Evolutionary conservation across 2,113 vertebrate species (phyloP).

Genomic region (Forbesichthys papilliferus): DNA sequence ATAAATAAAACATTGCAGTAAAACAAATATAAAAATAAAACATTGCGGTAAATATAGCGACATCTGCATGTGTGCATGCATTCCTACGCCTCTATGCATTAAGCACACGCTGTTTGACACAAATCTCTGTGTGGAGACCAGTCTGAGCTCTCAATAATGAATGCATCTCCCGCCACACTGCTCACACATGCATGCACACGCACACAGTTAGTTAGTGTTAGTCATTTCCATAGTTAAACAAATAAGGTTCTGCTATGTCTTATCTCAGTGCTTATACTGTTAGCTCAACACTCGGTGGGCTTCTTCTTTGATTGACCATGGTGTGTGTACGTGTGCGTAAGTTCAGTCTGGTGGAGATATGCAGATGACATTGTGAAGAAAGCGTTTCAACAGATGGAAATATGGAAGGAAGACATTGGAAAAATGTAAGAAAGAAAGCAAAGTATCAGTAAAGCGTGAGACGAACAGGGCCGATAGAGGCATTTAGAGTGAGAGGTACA

Average conservation of each 20-base stretch:
- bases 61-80: constrained; percentile 11
- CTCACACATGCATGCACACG: constrained; percentile 6
- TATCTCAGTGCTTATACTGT: constrained; percentile 10
- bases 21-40: constrained; percentile 35
- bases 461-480: constrained; percentile 6
- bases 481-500: constrained; percentile 19
- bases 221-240: constrained; percentile 46
- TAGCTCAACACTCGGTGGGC: constrained; percentile 40
- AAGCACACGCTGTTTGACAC: constrained; percentile 5
- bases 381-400: neutral
- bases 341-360: constrained; percentile 6
- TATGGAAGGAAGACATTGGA: neutral
- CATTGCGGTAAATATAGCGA: constrained; percentile 63
- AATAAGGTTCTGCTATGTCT: constrained; percentile 5
- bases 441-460: neutral
- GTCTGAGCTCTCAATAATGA: too few relatives aligned
- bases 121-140: constrained; percentile 51
- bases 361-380: constrained; percentile 29
- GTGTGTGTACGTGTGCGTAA: constrained; percentile 3
- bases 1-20: constrained; percentile 54
- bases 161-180: too few relatives aligned
- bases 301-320: constrained; percentile 14
- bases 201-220: constrained; percentile 30
- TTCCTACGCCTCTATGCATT: constrained; percentile 54
- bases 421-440: constrained; percentile 10